Evolutionary conservation across 2,797 vertebrate species (phyloP).

Genomic region (Melanotaenia maccullochi): DNA sequence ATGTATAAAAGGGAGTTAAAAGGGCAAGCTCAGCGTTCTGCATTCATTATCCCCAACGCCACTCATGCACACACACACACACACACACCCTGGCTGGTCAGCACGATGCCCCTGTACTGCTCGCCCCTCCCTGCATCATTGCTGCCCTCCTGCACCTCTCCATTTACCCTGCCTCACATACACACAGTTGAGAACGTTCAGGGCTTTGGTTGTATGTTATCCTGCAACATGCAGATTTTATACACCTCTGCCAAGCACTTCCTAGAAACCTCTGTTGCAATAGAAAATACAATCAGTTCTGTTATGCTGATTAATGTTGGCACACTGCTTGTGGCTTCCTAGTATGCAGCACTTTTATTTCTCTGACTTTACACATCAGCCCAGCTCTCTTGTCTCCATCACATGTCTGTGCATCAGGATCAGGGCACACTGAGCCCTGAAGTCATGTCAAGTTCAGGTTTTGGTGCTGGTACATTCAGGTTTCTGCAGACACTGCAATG

Average conservation of each 20-base stretch:
- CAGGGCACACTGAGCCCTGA: conserved; percentile 8
- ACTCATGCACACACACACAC: conserved; percentile 11
- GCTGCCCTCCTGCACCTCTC: conserved; percentile 31
- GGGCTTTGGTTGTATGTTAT: conserved; percentile 6
- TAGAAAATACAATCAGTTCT: conserved; percentile 30
- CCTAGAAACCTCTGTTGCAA: conserved; percentile 51
- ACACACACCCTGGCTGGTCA: conserved; percentile 61
- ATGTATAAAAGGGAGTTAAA: conserved; percentile 77
- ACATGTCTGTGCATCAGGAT: not conserved
- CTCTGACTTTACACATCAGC: conserved; percentile 1
- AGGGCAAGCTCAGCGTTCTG: conserved; percentile 77
- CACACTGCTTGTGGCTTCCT: not conserved
- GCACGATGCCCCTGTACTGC: conserved; percentile 45
- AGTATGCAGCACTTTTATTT: conserved; percentile 3
- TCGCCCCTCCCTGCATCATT: conserved; percentile 35
- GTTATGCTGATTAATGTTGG: conserved; percentile 30
- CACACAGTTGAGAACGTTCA: conserved; percentile 19
- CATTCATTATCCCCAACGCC: conserved; percentile 65
- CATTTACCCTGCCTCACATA: conserved; percentile 18
- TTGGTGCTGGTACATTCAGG: not conserved
- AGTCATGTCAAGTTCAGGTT: conserved; percentile 43
- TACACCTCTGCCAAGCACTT: conserved; percentile 58
- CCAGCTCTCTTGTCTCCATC: not conserved
- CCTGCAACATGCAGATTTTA: conserved; percentile 41
- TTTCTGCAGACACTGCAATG: not conserved